These are phyloP conservation scores for Anhinga anhinga DNA, from an alignment of 2,113 vertebrate genomes.

Conservation along the genomic window DNA sequence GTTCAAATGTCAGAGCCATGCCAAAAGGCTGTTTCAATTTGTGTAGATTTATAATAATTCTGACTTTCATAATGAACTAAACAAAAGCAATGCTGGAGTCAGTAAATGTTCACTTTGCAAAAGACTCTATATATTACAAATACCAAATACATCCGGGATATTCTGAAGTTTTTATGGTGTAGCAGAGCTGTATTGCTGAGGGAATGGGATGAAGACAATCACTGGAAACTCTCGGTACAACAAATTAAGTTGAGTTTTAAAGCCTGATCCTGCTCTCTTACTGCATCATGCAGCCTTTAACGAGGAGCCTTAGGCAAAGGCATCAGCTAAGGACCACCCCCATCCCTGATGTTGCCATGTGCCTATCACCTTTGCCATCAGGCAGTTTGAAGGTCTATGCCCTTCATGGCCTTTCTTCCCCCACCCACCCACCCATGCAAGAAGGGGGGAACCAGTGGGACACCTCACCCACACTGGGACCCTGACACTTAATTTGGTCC, in stretches of 20 bases:
- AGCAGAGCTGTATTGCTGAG: neutral
- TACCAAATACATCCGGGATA: neutral
- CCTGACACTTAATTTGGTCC: neutral
- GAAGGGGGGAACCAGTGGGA: neutral
- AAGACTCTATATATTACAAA: neutral
- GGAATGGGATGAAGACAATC: neutral
- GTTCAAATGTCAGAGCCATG: conserved; percentile 2
- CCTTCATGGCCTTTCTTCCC: neutral
- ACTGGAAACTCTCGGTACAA: conserved; percentile 22
- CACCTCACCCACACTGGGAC: neutral
- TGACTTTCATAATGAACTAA: neutral
- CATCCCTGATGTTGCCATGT: neutral
- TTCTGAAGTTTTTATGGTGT: neutral
- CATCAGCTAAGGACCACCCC: neutral
- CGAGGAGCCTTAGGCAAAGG: neutral
- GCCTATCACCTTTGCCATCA: neutral
- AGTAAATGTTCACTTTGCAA: neutral
- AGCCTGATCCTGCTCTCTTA: neutral
- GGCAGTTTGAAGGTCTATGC: neutral
- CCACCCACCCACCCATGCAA: neutral
- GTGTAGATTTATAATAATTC: conserved; percentile 33
- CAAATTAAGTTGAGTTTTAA: conserved; percentile 2
- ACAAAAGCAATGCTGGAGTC: neutral
- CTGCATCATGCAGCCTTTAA: neutral
- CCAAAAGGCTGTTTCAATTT: conserved; percentile 39